Percentiles rank a stretch among this genome's conserved stretches.
These are phyloP conservation scores for Rhinophrynus dorsalis DNA, from an alignment of 2,797 vertebrate species.

Conservation along the genomic window DNA sequence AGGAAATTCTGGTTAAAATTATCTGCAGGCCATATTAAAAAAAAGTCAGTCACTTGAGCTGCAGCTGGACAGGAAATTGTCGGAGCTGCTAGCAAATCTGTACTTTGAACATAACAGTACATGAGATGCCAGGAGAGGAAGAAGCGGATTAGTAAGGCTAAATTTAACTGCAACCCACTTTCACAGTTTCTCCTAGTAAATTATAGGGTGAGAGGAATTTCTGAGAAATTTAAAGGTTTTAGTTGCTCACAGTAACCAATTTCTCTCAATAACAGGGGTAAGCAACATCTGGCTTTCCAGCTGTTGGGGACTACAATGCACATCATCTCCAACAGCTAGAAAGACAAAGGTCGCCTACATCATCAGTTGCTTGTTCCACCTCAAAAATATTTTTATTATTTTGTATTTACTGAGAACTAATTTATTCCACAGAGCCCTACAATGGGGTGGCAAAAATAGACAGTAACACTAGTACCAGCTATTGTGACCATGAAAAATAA, in stretches of 20 bases:
- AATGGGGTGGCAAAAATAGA: too few relatives aligned
- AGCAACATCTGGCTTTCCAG: too few relatives aligned
- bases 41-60: constrained; percentile 73
- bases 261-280: too few relatives aligned
- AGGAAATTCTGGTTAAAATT: constrained; percentile 75
- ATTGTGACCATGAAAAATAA: too few relatives aligned
- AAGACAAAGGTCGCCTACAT: too few relatives aligned
- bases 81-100: constrained; percentile 78
- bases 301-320: too few relatives aligned
- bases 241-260: background rate
- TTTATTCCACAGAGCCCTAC: too few relatives aligned
- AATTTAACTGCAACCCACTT: constrained; percentile 76
- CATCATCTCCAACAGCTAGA: too few relatives aligned
- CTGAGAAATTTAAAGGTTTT: background rate
- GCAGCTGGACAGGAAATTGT: constrained; percentile 91
- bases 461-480: too few relatives aligned
- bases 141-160: constrained; percentile 79
- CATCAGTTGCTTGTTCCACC: too few relatives aligned
- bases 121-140: constrained; percentile 82
- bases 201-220: background rate
- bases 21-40: constrained; percentile 60
- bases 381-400: too few relatives aligned
- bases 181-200: constrained; percentile 55
- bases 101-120: constrained; percentile 75
- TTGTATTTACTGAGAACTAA: too few relatives aligned